phyloP scores from a whole-genome alignment of 2,888 invertebrate genomes.

The Elmis aenea region DNA sequence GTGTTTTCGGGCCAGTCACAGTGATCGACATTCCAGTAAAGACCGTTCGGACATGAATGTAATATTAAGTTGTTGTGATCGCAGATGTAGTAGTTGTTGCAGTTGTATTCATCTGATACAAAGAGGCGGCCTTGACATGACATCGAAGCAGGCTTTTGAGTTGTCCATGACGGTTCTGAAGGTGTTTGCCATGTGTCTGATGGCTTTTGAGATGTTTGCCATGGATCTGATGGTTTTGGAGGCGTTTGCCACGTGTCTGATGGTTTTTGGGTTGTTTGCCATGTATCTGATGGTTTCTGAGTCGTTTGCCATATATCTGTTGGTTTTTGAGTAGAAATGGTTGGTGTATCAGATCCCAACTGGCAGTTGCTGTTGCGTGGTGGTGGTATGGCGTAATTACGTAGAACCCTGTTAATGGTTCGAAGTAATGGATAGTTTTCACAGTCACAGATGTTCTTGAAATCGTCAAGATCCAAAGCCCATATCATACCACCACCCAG shows the following conservation, averaged over 20 bases:
- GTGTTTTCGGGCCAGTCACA: conserved; percentile 78
- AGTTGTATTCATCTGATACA: conserved; percentile 59
- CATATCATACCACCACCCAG: conserved; percentile 86
- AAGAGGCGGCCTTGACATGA: conserved; percentile 56
- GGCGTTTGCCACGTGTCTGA: conserved; percentile 7
- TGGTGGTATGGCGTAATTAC: conserved; percentile 61
- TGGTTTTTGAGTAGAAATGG: conserved; percentile 13
- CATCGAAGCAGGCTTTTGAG: conserved; percentile 12
- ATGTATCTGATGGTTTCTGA: conserved; percentile 18
- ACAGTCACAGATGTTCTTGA: conserved; percentile 74
- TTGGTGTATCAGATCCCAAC: conserved; percentile 41
- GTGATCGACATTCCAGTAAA: conserved; percentile 74
- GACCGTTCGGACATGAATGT: conserved; percentile 66
- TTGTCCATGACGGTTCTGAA: conserved; percentile 6
- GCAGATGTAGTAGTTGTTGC: conserved; percentile 76
- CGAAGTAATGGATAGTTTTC: conserved; percentile 75
- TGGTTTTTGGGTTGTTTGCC: conserved; percentile 24
- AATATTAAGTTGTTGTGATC: conserved; percentile 66
- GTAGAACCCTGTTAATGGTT: conserved; percentile 74
- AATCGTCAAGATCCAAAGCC: conserved; percentile 85
- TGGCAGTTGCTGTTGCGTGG: conserved; percentile 56
- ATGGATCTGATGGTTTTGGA: conserved; percentile 6
- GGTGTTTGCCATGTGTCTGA: conserved; percentile 19
- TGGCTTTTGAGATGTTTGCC: conserved; percentile 24
- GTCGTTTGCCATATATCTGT: conserved; percentile 12